phyloP scores from a whole-genome alignment of 2,113 vertebrate genomes.

The Glareola pratincola region DNA sequence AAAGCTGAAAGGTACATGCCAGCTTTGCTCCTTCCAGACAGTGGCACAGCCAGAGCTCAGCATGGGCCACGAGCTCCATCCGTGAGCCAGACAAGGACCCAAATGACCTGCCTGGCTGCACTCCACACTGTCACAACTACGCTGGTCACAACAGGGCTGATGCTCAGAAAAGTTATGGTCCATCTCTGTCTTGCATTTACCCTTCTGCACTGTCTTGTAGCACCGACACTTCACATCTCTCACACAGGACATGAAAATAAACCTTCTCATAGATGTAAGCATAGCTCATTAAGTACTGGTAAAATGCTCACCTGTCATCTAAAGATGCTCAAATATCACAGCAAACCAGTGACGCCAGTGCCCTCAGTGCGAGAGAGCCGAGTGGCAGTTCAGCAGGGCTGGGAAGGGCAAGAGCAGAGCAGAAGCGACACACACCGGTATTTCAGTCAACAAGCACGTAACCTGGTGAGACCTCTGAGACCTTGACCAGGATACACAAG shows the following conservation, averaged over 20 bases:
- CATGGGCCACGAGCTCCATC: rapidly evolving
- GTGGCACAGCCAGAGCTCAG: neutral
- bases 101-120: neutral
- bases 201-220: neutral
- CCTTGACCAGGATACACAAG: slow-evolving; percentile 42
- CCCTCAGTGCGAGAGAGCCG: neutral
- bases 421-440: slow-evolving; percentile 20
- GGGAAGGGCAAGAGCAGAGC: neutral
- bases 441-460: slow-evolving; percentile 34
- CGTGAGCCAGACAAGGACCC: neutral
- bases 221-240: neutral
- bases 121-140: neutral
- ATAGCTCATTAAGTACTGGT: neutral
- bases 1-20: neutral
- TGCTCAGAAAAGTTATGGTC: neutral
- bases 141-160: neutral
- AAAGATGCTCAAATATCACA: neutral
- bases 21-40: neutral
- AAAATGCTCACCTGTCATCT: neutral
- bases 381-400: neutral
- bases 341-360: neutral
- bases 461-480: slow-evolving; percentile 53
- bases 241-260: neutral
- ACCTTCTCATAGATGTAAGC: neutral
- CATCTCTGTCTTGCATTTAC: neutral